Conservation (phyloP, 1,140 invertebrate genomes). For the Sesamia nonagrioides region DNA sequence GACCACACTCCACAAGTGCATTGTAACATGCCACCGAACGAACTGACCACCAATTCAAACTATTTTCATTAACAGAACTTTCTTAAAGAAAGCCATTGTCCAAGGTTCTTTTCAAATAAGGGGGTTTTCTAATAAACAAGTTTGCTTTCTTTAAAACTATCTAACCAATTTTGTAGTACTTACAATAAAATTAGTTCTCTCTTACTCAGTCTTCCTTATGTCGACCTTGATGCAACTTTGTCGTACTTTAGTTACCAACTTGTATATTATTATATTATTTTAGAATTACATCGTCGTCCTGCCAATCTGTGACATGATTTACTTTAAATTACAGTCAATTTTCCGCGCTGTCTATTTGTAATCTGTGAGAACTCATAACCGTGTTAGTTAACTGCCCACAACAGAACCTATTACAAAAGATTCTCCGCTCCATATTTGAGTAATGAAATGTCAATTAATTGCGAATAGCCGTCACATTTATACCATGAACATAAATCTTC, state of each 20-base stretch:
- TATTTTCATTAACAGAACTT: neutral
- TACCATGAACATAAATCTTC: slow-evolving; percentile 1
- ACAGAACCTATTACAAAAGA: slow-evolving; percentile 34
- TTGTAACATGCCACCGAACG: slow-evolving; percentile 7
- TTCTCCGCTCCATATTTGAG: slow-evolving; percentile 36
- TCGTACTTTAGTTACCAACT: no score
- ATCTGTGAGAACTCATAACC: slow-evolving; percentile 34
- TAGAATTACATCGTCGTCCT: no score
- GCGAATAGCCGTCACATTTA: slow-evolving; percentile 6
- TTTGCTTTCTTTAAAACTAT: no score
- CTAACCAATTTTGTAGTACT: no score
- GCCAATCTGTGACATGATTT: neutral
- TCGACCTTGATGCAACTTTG: no score
- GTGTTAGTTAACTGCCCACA: slow-evolving; percentile 7
- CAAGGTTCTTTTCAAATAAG: no score
- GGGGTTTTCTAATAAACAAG: no score
- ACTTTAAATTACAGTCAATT: slow-evolving; percentile 12
- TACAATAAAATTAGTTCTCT: no score
- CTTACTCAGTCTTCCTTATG: no score
- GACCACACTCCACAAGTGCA: neutral
- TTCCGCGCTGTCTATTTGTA: slow-evolving; percentile 18
- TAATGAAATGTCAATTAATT: slow-evolving; percentile 31
- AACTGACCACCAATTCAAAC: neutral
- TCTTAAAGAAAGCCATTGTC: neutral
- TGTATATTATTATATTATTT: no score